These are phyloP conservation scores for Bolborhynchus lineola DNA, from an alignment of 2,113 vertebrate species.

Conservation along the genomic window DNA sequence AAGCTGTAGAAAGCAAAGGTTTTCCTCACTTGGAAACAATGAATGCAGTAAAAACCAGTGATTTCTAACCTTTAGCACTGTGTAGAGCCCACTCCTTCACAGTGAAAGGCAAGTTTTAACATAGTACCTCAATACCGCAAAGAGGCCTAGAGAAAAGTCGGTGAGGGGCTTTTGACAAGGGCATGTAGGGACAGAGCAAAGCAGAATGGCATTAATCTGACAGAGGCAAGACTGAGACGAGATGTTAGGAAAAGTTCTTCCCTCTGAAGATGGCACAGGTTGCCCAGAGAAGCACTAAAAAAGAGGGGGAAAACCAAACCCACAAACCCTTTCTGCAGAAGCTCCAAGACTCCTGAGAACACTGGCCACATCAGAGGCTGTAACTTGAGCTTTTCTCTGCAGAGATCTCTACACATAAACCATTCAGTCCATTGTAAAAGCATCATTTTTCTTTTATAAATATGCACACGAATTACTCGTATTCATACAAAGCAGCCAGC, in stretches of 20 bases:
- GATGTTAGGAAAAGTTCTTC: neutral
- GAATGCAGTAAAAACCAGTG: neutral
- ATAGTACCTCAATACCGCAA: neutral
- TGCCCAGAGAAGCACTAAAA: neutral
- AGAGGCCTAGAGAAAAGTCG: neutral
- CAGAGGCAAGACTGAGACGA: neutral
- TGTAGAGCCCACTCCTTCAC: neutral
- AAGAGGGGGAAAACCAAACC: neutral
- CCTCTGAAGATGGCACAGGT: neutral
- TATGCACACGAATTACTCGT: neutral
- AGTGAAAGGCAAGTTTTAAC: neutral
- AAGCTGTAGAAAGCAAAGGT: neutral
- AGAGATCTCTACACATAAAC: neutral
- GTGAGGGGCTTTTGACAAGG: neutral
- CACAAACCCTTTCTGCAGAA: neutral
- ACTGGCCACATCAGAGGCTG: neutral
- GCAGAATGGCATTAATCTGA: neutral
- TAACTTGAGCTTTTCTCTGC: neutral
- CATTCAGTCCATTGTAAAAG: neutral
- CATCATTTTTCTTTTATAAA: neutral
- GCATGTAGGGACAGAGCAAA: neutral
- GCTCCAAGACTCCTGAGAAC: neutral
- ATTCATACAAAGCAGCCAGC: neutral
- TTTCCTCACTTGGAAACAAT: neutral
- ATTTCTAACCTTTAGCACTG: neutral